Conservation (phyloP, 2,888 invertebrate species). For the Cheilosia soror region DNA sequence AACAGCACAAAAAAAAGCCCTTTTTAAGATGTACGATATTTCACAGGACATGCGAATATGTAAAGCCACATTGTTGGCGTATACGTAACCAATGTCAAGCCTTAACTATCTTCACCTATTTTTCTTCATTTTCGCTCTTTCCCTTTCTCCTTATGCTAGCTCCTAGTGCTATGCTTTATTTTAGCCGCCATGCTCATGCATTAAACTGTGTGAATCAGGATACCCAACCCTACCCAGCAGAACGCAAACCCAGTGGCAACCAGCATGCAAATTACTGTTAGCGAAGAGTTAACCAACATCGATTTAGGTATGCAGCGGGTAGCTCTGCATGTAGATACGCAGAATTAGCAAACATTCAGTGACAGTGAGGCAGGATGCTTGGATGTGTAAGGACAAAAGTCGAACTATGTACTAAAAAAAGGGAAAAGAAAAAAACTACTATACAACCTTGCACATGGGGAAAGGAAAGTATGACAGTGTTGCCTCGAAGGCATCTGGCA, state of each 20-base stretch:
- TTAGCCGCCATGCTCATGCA: conserved; percentile 41
- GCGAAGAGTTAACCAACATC: conserved; percentile 67
- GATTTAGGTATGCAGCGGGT: conserved; percentile 44
- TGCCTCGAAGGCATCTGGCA: conserved; percentile 59
- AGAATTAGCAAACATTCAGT: conserved; percentile 62
- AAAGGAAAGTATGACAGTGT: conserved; percentile 53
- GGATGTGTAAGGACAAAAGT: conserved; percentile 65
- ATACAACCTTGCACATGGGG: conserved; percentile 60
- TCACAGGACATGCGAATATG: conserved; percentile 38
- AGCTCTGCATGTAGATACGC: conserved; percentile 13
- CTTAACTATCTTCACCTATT: conserved; percentile 62
- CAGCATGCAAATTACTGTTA: conserved; percentile 68
- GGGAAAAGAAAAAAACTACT: neutral
- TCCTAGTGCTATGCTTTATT: neutral
- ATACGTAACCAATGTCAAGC: conserved; percentile 68
- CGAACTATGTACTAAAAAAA: conserved; percentile 29
- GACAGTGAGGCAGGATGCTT: conserved; percentile 57
- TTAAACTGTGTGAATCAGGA: conserved; percentile 51
- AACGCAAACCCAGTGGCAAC: neutral
- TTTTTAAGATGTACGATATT: conserved; percentile 26
- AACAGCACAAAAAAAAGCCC: neutral
- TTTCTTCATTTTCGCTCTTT: conserved; percentile 14
- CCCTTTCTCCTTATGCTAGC: neutral
- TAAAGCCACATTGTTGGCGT: conserved; percentile 40
- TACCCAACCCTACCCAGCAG: neutral